Base-by-base conservation (phyloP, 1,140 invertebrate genomes). In the Drosophila neocordata region DNA sequence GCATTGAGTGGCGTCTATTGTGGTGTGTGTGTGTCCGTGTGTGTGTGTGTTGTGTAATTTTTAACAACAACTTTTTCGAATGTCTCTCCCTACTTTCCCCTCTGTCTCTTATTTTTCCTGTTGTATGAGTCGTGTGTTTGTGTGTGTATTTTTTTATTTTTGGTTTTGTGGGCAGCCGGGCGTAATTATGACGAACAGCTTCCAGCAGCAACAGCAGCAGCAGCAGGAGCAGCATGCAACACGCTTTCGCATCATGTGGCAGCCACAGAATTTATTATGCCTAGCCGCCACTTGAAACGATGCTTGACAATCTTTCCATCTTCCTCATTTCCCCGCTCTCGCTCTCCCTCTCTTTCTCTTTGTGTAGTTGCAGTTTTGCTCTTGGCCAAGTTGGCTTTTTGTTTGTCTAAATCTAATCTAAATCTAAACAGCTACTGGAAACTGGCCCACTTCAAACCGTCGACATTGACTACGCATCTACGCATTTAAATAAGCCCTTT, bases 1-100 rank as follows among this genome's bases (percentile, higher is more conserved):
- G 77, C 81, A 59, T 85, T 69, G 71, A 84, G 80, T 84, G 77
- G 62, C 72, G 41, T 60, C 31, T 12, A 59, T 27, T 70, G 58
- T 65, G 18, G 35, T 35, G 2, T 35, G 18, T 55, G 18, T 66
- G 0, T 67, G 51, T 71, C 13, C 60, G 31, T 74, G 52, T 65
- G 31, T 55, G 18, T 65, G 65, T 69, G 69, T 69, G 77, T 81
- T 87, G 81, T 81, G 74, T 87, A 85, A 85, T 87, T 87, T 87
- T 87, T 64, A 88, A 87, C 83, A 85, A 85, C 82, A 88, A 87
- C 74, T 85, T 84, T 78, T 82, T 79, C 71, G 63, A 85, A 82
- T 85, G 78, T 76, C 72, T 64, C 77, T 64, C 58, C 55, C 68
- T 56, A 65, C 27, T 69, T 35, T 55, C 35, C 58, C 37, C 37